Base-by-base conservation (phyloP, 1,140 invertebrate species). In the Eueides isabella region DNA sequence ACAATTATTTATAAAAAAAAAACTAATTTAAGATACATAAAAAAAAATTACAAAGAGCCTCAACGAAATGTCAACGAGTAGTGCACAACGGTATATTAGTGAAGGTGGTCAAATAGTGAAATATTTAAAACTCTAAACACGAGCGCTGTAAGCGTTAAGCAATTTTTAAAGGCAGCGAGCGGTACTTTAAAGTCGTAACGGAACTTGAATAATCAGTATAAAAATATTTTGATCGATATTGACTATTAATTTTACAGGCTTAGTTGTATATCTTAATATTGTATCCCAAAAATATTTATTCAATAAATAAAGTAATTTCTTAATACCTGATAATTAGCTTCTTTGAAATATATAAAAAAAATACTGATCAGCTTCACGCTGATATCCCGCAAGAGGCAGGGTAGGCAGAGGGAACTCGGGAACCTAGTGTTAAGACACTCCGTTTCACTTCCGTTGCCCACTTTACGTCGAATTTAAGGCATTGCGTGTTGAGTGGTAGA, bases 41-140 rank as follows among this genome's bases (percentile, higher is more conserved):
- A 11, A 23, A 7, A 23, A 23, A 26, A 26, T 23, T 2, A 44
- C n/a, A 44, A 19, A 44, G 9, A 44, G 41, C 41, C n/a, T 19
- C 0, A 44, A 26, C 2, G 26, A 55, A 14, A 5, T 26, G 48
- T 26, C 48, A n/a, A 12, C 19, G 26, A 55, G 48, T 11, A 55
- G 23, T 5, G 35, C 19, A 9, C 61, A 72, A 72, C 70, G 70
- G 70, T 55, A n/a, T 23, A 12, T 48, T 33, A 72, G 70, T 72
- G 70, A 72, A 72, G 70, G 70, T 72, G 70, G 41, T 66, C 41
- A 33, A 23, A 30, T 61, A 66, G 28, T 44, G 41, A 44, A 72
- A 55, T 64, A 71, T 64, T 64, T 71, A 26, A 69, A 63, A 33
- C 63, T 30, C 23, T 19, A 38, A 41, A 66, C 63, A 64, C 28